Base-by-base conservation (phyloP, 2,888 invertebrate species). In the Apotomis capreana region DNA sequence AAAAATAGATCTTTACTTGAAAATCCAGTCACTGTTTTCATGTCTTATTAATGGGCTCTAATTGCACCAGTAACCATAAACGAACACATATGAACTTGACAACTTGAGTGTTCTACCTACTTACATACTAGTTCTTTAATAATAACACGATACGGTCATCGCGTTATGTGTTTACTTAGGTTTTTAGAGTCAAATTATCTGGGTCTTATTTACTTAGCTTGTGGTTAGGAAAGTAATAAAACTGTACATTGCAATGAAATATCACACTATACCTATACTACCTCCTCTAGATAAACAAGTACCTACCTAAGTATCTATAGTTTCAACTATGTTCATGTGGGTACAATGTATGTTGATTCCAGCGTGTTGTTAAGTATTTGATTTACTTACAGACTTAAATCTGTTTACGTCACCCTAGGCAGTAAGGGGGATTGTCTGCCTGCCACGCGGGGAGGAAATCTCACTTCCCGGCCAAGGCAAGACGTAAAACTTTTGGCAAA, bases 1-100 rank as follows among this genome's bases (percentile, higher is more conserved):
- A 49, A 12, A 57, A 37, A 46, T 46, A 69, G 54, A 8, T 37
- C 57, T 37, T 54, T 55, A 15, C 61, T 67, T 57, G 8, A 4
- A 46, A 46, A 10, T n/a, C 5, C 57, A 6, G 44, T 44, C 12
- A 12, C 13, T 54, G 15, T 44, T 40, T 64, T 15, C 59, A 9
- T 40, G 4, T 59, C 59, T 40, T 59, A 9, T 44, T 8, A 15
- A 6, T 40, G 15, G 40, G 44, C 15, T 44, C 44, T 13, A 58
- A 58, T 58, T 58, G n/a, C n/a, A 37, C 37, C n/a, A 37, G 58
- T 36, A 10, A 36, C 36, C 57, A 55, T 36, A 9, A 26, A 26
- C 26, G 10, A 40, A 40, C 40, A 49, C 49, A 49, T 3, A 49
- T 49, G 9, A 49, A 49, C 49, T 49, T 49, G 9, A 6, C 49